Evolutionary conservation across 2,113 vertebrate genomes (phyloP).

Genomic region (Cottus gobio): DNA sequence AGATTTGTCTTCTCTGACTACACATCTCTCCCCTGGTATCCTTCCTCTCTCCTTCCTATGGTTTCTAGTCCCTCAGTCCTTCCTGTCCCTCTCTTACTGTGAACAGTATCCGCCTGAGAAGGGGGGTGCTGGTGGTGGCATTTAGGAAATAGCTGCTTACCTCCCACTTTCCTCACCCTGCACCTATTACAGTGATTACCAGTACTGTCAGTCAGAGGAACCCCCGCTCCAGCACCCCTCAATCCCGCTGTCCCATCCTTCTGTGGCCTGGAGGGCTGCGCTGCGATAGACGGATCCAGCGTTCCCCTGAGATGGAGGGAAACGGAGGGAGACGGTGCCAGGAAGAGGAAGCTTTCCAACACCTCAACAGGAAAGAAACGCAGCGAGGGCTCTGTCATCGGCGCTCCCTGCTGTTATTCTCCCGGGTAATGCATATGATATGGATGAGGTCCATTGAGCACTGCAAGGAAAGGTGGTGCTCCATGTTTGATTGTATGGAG

Average conservation of each 20-base stretch:
- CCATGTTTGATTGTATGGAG: not conserved
- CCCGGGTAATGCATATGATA: constrained; percentile 27
- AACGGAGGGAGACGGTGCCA: constrained; percentile 27
- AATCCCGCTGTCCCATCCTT: constrained; percentile 44
- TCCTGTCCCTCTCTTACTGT: constrained; percentile 23
- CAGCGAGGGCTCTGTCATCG: constrained; percentile 19
- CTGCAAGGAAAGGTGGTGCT: constrained; percentile 1
- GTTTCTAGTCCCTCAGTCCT: constrained; percentile 17
- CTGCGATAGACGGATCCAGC: constrained; percentile 56
- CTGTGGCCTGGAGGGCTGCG: constrained; percentile 51
- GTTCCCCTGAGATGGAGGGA: constrained; percentile 50
- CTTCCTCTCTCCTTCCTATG: constrained; percentile 29
- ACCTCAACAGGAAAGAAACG: constrained; percentile 53
- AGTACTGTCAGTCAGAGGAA: constrained; percentile 73
- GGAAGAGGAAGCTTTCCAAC: constrained; percentile 50
- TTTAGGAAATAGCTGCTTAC: constrained; percentile 66
- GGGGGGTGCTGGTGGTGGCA: constrained; percentile 32
- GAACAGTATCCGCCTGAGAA: constrained; percentile 22
- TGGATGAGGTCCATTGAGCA: constrained; percentile 20
- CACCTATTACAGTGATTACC: constrained; percentile 77
- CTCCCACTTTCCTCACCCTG: constrained; percentile 55
- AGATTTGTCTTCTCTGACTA: constrained; percentile 39
- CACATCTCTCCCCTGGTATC: constrained; percentile 29
- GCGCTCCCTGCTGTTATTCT: constrained; percentile 24
- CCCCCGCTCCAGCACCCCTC: not conserved